Conservation (phyloP, 2,797 vertebrate species). For the Malurus splendens region DNA sequence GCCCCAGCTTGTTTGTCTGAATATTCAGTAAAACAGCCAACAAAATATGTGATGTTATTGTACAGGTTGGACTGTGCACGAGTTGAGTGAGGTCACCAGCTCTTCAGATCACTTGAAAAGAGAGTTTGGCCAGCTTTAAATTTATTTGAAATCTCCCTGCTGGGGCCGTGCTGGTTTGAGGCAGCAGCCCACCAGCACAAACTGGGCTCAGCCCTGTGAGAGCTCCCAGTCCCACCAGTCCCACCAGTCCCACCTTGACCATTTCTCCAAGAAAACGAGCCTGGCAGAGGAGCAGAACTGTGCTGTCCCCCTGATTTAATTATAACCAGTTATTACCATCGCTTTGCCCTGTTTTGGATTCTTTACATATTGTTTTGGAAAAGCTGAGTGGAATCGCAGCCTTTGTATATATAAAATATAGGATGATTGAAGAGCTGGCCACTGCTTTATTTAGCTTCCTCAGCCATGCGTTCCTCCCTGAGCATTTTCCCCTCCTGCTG, state of each 20-base stretch:
- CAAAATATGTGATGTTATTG: neutral
- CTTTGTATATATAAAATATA: constrained; percentile 60
- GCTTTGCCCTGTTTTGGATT: constrained; percentile 43
- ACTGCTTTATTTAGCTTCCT: constrained; percentile 50
- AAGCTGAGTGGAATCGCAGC: constrained; percentile 50
- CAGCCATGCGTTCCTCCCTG: constrained; percentile 30
- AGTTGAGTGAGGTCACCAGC: neutral
- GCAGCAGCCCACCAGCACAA: neutral
- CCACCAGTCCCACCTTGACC: neutral
- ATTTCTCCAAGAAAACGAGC: neutral
- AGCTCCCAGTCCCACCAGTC: neutral
- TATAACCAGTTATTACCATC: constrained; percentile 13
- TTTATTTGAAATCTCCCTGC: neutral
- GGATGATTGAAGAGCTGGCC: constrained; percentile 49
- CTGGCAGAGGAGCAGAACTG: neutral
- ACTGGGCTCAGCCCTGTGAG: neutral
- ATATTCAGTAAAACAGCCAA: neutral
- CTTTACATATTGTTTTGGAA: constrained; percentile 56
- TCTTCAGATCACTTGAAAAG: neutral
- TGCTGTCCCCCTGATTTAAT: neutral
- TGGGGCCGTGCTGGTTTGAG: neutral
- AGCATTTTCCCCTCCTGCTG: constrained; percentile 46
- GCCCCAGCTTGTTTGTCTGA: neutral
- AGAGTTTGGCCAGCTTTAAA: neutral
- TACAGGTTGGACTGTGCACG: neutral